Conservation (phyloP, 2,888 invertebrate species). For the Silvanus unidentatus region DNA sequence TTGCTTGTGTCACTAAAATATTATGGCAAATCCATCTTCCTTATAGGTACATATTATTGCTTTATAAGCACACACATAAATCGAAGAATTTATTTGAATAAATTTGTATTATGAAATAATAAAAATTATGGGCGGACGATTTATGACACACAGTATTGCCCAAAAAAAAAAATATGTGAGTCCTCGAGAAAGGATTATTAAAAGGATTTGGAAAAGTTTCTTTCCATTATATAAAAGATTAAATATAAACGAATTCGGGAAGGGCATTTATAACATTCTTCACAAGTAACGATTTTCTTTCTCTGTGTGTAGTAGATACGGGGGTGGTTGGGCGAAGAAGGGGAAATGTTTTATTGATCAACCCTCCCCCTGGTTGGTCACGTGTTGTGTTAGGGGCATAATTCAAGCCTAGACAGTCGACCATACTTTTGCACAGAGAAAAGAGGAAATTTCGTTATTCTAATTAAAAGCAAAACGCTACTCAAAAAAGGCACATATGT, state of each 20-base stretch:
- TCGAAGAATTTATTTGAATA: background rate
- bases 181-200: too few species aligned
- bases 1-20: too few species aligned
- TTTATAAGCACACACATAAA: too few species aligned
- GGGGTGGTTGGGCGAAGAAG: slow-evolving; percentile 39
- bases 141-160: background rate
- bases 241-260: slow-evolving; percentile 22
- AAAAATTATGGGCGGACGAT: background rate
- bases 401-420: slow-evolving; percentile 43
- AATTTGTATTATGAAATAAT: slow-evolving; percentile 3
- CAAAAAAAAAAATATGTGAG: too few species aligned
- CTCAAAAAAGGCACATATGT: too few species aligned
- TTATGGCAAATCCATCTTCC: too few species aligned
- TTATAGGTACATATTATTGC: too few species aligned
- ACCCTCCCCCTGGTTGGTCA: slow-evolving; percentile 43
- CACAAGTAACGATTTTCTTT: slow-evolving; percentile 47
- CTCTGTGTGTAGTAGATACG: slow-evolving; percentile 29
- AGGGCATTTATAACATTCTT: slow-evolving; percentile 42
- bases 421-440: slow-evolving; percentile 30
- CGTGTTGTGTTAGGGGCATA: slow-evolving; percentile 45
- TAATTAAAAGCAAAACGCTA: slow-evolving; percentile 25
- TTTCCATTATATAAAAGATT: too few species aligned
- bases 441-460: slow-evolving; percentile 23
- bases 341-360: slow-evolving; percentile 55
- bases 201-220: too few species aligned